A percentile compares a stretch with the other conserved stretches of the same genome.
Conservation (phyloP, 2,797 vertebrate species). For the Halcyon chelicuti region DNA sequence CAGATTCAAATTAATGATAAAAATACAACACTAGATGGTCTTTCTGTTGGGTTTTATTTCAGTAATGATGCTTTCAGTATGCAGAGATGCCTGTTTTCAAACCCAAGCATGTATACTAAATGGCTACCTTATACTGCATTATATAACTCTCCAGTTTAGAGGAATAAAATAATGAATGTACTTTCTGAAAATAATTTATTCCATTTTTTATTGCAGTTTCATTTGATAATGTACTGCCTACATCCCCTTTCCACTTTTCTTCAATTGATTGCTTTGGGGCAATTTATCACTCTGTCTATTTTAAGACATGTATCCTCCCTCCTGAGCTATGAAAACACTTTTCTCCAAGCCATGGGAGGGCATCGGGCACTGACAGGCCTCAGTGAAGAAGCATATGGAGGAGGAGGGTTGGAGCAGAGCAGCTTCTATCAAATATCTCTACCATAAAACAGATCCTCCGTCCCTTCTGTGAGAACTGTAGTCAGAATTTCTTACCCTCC, state of each 20-base stretch:
- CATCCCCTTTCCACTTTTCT: neutral
- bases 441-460: neutral
- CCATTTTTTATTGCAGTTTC: neutral
- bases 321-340: neutral
- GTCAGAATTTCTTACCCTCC: neutral
- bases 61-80: neutral
- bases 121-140: neutral
- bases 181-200: neutral
- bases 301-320: neutral
- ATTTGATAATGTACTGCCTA: neutral
- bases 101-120: neutral
- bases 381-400: neutral
- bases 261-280: neutral
- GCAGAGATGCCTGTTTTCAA: neutral
- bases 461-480: neutral
- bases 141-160: neutral
- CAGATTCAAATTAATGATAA: neutral
- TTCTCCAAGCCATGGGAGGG: neutral
- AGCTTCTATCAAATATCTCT: neutral
- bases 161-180: neutral
- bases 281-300: neutral
- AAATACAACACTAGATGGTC: neutral
- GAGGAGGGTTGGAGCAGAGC: neutral
- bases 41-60: neutral
- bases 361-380: neutral